Evolutionary conservation across 2,113 vertebrate species (phyloP), one percentile per base, ranked within the genome.

Genomic region (Paraplagusia blochii): DNA sequence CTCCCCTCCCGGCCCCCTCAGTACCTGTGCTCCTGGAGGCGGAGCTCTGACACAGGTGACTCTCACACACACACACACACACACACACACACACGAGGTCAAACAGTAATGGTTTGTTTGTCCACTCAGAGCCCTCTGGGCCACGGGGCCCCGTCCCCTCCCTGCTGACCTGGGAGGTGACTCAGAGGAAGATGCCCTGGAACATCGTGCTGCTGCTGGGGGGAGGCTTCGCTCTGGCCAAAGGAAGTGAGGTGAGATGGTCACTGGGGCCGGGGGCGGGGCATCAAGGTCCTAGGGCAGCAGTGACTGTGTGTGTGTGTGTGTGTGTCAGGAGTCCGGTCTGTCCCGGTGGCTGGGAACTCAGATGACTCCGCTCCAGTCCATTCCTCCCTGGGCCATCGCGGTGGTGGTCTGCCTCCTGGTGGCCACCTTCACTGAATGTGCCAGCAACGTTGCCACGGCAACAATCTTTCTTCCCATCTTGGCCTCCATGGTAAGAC

Each of bases 391-490:
- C 0, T 92, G 90, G 81, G 88, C 90, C 62, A 93, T 95, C 48
- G 84, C 90, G 18, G 19, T 95, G 13, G 63, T 96, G 47, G 60
- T 95, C 40, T 95, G 92, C 1, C 54, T 93, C 15, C 70, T 93
- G 9, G 73, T 93, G 3, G 92, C 94, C 11, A 85, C 87, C 35
- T 93, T 93, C 82, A 99, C 97, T 0, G 96, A 99, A 62, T 98
- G 93, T 44, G 91, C 94, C 34, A 99, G 97, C 80, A 99, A 99
- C 0, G 92, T 96, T 0, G 94, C 97, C 72, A 97, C 96, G 0
- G 92, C 94, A 35, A 98, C 95, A 0, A 91, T 99, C 49, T 98
- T 98, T 80, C 84, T 99, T 36, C 97, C 97, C n/a, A 90, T 99
- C 71, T 92, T 98, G 54, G 93, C 95, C 42, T 93, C 95, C 63